phyloP scores from a whole-genome alignment of 2,797 vertebrate species.

The Lacerta viridis region DNA sequence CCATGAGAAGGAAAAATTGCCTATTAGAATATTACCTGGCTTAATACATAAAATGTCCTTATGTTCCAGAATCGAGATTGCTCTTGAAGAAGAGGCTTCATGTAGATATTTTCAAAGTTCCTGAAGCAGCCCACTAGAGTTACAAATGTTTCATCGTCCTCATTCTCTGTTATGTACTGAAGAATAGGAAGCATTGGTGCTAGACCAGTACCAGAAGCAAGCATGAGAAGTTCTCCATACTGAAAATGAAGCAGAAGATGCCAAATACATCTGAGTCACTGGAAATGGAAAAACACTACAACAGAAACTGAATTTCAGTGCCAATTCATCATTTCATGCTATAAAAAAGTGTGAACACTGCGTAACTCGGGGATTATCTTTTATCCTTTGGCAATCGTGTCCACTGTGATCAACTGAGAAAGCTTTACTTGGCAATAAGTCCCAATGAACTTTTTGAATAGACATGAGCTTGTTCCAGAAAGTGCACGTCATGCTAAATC shows the following conservation, averaged over 20 bases:
- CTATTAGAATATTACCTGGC: slow-evolving; percentile 76
- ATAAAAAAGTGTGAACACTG: not conserved
- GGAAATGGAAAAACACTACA: not conserved
- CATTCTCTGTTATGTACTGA: slow-evolving; percentile 80
- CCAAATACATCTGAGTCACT: slow-evolving; percentile 37
- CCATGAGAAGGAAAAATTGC: not conserved
- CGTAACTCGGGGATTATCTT: not conserved
- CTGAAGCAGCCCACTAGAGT: slow-evolving; percentile 83
- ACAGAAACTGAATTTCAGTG: not conserved
- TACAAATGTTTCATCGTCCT: slow-evolving; percentile 84
- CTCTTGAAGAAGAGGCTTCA: slow-evolving; percentile 82
- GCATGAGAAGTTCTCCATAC: slow-evolving; percentile 84
- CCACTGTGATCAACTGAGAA: not conserved
- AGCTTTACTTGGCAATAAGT: not conserved
- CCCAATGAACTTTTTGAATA: not conserved
- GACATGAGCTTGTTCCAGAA: not conserved
- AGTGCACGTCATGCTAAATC: not conserved
- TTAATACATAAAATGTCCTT: slow-evolving; percentile 81
- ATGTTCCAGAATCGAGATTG: slow-evolving; percentile 84
- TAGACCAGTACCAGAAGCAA: slow-evolving; percentile 83
- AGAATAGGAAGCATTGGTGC: slow-evolving; percentile 85
- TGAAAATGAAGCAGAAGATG: slow-evolving; percentile 68
- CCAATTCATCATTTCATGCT: not conserved
- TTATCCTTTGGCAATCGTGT: not conserved
- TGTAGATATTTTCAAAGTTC: slow-evolving; percentile 81